phyloP scores from a whole-genome alignment of 2,113 vertebrate genomes.

The Rousettus leschenaultii region DNA sequence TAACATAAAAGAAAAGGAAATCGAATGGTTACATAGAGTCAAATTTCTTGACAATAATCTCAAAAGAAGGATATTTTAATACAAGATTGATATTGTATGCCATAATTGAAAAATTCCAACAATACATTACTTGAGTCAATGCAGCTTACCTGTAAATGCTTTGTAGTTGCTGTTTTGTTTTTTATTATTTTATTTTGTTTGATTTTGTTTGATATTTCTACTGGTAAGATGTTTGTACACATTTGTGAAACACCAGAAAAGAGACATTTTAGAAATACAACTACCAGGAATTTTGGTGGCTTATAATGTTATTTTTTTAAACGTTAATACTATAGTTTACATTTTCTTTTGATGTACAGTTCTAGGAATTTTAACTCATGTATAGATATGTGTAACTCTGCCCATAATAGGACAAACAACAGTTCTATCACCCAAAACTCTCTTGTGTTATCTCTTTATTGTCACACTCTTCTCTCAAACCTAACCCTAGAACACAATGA shows the following conservation, averaged over 20 bases:
- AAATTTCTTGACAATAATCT: constrained; percentile 6
- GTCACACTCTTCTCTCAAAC: neutral
- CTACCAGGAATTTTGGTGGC: neutral
- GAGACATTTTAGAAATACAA: neutral
- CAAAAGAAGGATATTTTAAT: neutral
- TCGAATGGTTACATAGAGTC: neutral
- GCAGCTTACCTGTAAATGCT: neutral
- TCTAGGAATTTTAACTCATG: neutral
- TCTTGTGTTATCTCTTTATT: neutral
- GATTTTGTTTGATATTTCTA: neutral
- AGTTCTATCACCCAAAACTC: neutral
- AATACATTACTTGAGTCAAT: neutral
- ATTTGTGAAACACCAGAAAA: neutral
- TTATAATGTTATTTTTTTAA: constrained; percentile 1
- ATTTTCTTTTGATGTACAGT: neutral
- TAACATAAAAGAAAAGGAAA: neutral
- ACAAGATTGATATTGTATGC: neutral
- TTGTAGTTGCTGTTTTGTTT: neutral
- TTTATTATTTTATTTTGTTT: neutral
- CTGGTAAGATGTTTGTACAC: neutral
- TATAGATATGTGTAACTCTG: neutral
- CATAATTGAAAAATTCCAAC: neutral
- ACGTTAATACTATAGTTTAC: neutral
- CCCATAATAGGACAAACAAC: neutral
- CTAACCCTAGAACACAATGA: neutral